phyloP scores from a whole-genome alignment of 2,888 invertebrate genomes.

The Drosophila parthenogenetica region DNA sequence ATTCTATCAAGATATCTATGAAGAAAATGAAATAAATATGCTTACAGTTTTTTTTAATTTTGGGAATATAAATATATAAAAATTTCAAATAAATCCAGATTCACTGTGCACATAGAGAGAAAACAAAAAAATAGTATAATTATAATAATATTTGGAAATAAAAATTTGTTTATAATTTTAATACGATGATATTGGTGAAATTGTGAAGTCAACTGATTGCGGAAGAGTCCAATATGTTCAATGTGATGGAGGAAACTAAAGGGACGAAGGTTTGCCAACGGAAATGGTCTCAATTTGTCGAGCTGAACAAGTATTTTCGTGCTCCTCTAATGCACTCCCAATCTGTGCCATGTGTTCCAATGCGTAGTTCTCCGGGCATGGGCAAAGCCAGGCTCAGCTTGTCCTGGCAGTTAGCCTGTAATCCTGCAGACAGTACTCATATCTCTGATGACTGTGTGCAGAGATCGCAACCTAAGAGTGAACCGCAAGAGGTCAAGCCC shows the following conservation, averaged over 20 bases:
- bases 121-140: neutral
- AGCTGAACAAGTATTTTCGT: conserved; percentile 28
- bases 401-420: conserved; percentile 41
- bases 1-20: neutral
- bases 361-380: neutral
- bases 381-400: conserved; percentile 19
- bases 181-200: neutral
- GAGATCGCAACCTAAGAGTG: neutral
- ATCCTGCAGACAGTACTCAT: conserved; percentile 7
- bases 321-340: neutral
- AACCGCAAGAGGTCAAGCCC: neutral
- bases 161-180: neutral
- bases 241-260: too few species aligned
- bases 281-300: conserved; percentile 40
- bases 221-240: neutral
- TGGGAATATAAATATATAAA: neutral
- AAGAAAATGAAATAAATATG: neutral
- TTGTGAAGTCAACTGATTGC: conserved; percentile 10
- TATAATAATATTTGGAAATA: neutral
- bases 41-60: neutral
- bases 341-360: conserved; percentile 27
- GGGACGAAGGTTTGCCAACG: neutral
- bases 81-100: neutral
- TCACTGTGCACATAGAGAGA: neutral
- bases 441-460: neutral